A percentile compares a stretch with the other conserved stretches of the same genome.
phyloP scores from a whole-genome alignment of 2,797 vertebrate genomes.

The Melanotaenia maccullochi region DNA sequence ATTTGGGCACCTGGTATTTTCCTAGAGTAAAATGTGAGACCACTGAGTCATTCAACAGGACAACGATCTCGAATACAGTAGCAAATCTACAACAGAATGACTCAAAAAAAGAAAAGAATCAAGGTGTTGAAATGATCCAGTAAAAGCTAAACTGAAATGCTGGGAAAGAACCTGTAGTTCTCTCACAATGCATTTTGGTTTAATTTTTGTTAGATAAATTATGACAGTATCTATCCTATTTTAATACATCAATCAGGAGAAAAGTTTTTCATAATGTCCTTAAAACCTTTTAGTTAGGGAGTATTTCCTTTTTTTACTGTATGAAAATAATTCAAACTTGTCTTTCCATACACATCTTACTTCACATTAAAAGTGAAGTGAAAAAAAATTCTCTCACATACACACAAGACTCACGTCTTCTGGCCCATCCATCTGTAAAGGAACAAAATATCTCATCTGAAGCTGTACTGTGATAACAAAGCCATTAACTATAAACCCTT shows the following conservation, averaged over 20 bases:
- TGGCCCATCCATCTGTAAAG: conserved; percentile 23
- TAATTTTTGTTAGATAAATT: neutral
- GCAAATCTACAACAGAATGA: neutral
- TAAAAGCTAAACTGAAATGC: neutral
- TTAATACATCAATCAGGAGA: neutral
- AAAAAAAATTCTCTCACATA: conserved; percentile 4
- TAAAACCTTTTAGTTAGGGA: neutral
- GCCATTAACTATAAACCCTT: conserved; percentile 43
- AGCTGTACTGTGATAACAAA: conserved; percentile 36
- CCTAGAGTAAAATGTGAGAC: neutral
- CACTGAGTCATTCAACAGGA: neutral
- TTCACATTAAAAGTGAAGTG: conserved; percentile 14
- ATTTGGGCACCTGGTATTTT: neutral
- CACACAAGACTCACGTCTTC: conserved; percentile 4
- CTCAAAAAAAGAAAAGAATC: neutral
- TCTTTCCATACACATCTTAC: neutral
- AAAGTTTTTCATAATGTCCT: neutral
- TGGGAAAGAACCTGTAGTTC: neutral
- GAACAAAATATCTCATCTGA: conserved; percentile 29
- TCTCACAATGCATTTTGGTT: neutral
- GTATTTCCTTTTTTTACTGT: neutral
- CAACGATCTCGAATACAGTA: neutral
- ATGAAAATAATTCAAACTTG: neutral
- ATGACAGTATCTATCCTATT: neutral
- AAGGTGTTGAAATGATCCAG: neutral